Base-by-base conservation (phyloP, 1,140 invertebrate genomes). In the Zelostemma sp. region DNA sequence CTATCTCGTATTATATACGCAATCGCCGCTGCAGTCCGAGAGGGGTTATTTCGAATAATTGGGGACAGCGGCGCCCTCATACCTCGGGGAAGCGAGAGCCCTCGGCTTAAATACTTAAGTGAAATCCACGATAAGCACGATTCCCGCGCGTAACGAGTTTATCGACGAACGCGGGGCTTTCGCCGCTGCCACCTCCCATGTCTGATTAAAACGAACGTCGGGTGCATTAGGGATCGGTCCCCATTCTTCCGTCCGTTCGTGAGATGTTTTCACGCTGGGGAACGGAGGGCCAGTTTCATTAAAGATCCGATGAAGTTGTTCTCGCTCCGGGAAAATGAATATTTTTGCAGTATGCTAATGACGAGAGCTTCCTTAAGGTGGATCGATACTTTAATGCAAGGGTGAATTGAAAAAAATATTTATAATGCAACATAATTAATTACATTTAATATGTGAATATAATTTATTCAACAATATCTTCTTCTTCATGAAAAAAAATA, bases 61-160 rank as follows among this genome's bases (percentile, higher is more conserved):
- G 63, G 61, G 57, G 61, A 56, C 48, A 49, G 41, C 47, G 48
- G 41, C 63, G 64, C 51, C 73, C 70, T 64, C 59, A 67, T 56
- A 46, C 58, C 28, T 16, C 41, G 16, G 50, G 53, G 35, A 40
- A 53, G 50, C 57, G 19, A 51, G 50, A 33, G 47, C 58, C 50
- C 53, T 31, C 40, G 45, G 60, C 76, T 77, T 81, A 82, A 82
- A 78, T 78, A 74, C 78, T 77, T 82, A 82, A 84, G 82, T 84
- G 82, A 84, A 84, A 82, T 81, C 77, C 80, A 76, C 73, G 80
- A 84, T 82, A 82, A 84, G 80, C 80, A 78, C 73, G 77, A 81
- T 80, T 77, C 77, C 72, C 68, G 62, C 73, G 72, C 81, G 76
- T 84, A 83, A 83, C 81, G 80, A 84, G 82, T 82, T 83, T 81